Evolutionary conservation across 2,113 vertebrate genomes (phyloP), one percentile per base, ranked within the genome.

Genomic region (Pycnonotus jocosus): DNA sequence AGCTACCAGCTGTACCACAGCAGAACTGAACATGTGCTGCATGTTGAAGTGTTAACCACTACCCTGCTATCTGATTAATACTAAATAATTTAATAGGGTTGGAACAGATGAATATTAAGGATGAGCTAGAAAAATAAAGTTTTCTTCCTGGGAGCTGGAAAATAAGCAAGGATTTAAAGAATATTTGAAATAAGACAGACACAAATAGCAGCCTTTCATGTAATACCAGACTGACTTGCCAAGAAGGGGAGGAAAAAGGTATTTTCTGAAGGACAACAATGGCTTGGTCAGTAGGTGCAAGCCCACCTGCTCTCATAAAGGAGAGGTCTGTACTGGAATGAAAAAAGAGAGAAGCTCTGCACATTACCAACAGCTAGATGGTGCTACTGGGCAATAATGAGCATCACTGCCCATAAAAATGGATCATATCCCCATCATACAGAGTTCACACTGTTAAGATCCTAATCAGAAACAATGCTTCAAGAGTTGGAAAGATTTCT

Each of bases 311-410:
- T 66, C 30, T 42, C 27, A 38, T 22, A 45, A 42, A 50, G 31
- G 13, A 88, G 22, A 50, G 4, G 9, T 38, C 33, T 40, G 18
- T 40, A 35, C 5, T 24, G 10, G 15, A 53, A 15, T 3, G 7
- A 15, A 38, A 33, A 48, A 3, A 37, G 30, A 40, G 31, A 54
- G 4, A 73, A 81, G 38, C 30, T 85, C 88, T 73, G 81, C 86
- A 56, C 22, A 28, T 61, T 76, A 15, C 31, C 31, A 83, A 83
- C 95, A 96, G 92, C 97, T 90, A 98, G 98, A 95, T 97, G 97
- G 97, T 96, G 93, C 94, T 93, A 53, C 88, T 72, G 37, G 28
- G 77, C 85, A 91, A 77, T 15, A 51, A 93, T 10, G 47, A 86
- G 30, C 8, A 86, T n/a, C 54, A 28, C 25, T 44, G 56, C 22